phyloP scores from a whole-genome alignment of 2,113 vertebrate genomes.

The Xyrauchen texanus region DNA sequence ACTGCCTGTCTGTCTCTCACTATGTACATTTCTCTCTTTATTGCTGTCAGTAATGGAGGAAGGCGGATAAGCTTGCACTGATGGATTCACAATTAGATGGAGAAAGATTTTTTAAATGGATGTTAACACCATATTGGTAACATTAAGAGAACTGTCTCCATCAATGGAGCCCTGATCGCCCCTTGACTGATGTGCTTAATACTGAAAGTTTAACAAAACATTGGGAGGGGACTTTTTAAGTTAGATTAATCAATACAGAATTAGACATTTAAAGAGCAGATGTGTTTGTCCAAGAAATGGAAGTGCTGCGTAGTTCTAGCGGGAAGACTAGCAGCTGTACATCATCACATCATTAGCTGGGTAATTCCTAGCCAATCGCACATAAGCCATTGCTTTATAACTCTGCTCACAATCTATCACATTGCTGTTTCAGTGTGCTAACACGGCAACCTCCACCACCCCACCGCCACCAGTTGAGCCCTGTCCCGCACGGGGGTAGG shows the following conservation, averaged over 20 bases:
- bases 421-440: too few relatives aligned
- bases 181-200: slow-evolving; percentile 5
- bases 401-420: too few relatives aligned
- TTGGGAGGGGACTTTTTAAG: neutral
- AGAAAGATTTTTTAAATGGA: slow-evolving; percentile 30
- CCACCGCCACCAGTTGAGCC: too few relatives aligned
- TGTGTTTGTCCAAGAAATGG: neutral
- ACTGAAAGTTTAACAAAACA: neutral
- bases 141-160: slow-evolving; percentile 9
- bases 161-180: neutral
- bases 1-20: neutral
- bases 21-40: neutral
- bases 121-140: slow-evolving; percentile 14
- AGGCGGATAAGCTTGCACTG: slow-evolving; percentile 7
- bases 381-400: too few relatives aligned
- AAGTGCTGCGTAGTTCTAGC: too few relatives aligned
- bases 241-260: neutral
- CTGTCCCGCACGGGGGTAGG: too few relatives aligned
- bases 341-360: too few relatives aligned
- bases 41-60: slow-evolving; percentile 12
- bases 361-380: too few relatives aligned
- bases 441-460: too few relatives aligned
- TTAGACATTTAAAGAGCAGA: neutral
- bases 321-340: too few relatives aligned
- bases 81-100: slow-evolving; percentile 28